Evolutionary conservation across 2,888 invertebrate species (phyloP), one percentile per base, ranked within the genome.

Genomic region (Pemphredon lugubris): DNA sequence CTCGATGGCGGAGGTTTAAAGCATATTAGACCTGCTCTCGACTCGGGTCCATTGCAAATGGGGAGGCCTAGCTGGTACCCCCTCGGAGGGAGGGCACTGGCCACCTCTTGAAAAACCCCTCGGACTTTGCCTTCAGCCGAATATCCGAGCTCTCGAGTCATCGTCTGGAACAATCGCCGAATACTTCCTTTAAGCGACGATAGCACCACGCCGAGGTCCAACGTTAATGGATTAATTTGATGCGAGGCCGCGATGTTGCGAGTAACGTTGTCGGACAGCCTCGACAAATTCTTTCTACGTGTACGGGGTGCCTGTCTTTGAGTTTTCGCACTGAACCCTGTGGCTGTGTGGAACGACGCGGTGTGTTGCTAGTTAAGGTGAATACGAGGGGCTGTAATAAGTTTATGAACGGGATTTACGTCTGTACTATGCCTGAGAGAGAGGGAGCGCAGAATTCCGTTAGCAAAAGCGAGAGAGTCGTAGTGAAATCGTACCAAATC

Each of bases 1-100:
- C 70, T 76, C 71, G 72, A 72, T 64, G 73, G 39, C 66, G 39
- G 45, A 61, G 76, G 78, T 73, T 79, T 80, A 83, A 83, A 83
- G 83, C 82, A 83, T 82, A 83, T 83, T 83, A 83, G 83, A 83
- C 74, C 76, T 69, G 81, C 83, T 83, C 78, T 82, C 70, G 76
- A 81, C 70, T 80, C 71, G 71, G 75, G 73, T 76, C 75, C 73
- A 81, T 74, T 73, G 73, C 75, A 75, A 82, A 83, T 81, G 75
- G 73, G 65, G 57, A 69, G 71, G 63, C 63, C 70, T 70, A 63
- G 50, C 61, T 60, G 26, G 66, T 70, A 32, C 61, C 65, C 75
- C 68, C 55, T 60, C 61, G 37, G 40, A 13, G 44, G 26, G 44
- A 58, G 67, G 48, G 55, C 44, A 55, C 72, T 66, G 77, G 64